A percentile compares a stretch with the other conserved stretches of the same genome.
Conservation (phyloP, 2,888 invertebrate species). For the Dryococelus australis region DNA sequence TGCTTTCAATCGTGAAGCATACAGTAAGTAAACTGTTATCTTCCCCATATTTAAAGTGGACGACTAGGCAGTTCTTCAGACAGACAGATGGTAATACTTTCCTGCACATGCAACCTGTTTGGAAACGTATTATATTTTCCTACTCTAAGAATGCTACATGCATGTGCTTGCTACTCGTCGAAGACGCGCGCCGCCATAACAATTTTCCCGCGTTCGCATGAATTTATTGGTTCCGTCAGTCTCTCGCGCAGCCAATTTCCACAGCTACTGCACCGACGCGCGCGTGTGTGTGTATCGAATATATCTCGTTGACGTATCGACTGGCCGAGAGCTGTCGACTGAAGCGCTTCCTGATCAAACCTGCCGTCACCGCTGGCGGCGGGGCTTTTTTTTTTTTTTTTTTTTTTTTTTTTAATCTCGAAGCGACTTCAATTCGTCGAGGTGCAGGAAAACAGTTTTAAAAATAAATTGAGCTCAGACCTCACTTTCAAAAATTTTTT, state of each 20-base stretch:
- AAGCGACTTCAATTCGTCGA: neutral
- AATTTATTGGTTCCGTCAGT: neutral
- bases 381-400: neutral
- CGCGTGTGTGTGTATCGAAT: neutral
- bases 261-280: neutral
- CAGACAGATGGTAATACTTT: no score
- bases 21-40: no score
- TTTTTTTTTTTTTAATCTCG: neutral
- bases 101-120: no score
- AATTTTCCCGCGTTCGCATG: no score
- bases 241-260: neutral
- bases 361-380: neutral
- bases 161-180: no score
- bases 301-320: neutral
- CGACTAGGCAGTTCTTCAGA: no score
- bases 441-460: neutral
- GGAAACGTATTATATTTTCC: no score
- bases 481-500: neutral
- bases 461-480: neutral
- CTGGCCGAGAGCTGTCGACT: neutral
- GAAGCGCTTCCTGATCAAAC: neutral
- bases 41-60: no score
- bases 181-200: no score
- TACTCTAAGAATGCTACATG: no score
- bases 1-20: no score